Evolutionary conservation across 1,140 invertebrate genomes (phyloP).

Genomic region (Amyelois transitella): DNA sequence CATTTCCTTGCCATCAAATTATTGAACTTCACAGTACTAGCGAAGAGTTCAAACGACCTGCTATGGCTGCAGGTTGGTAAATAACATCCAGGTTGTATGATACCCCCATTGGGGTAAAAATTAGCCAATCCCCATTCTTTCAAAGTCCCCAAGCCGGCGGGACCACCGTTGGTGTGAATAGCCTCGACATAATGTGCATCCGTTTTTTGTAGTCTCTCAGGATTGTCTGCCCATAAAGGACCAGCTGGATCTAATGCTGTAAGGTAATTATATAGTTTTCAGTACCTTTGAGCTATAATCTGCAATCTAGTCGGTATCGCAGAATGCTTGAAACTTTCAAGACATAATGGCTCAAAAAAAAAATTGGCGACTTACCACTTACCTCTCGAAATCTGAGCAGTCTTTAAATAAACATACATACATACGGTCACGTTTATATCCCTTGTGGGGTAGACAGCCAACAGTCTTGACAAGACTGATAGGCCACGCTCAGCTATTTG

Average conservation of each 20-base stretch:
- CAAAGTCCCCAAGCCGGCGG: constrained; percentile 68
- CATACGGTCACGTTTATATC: no score
- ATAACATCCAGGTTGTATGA: constrained; percentile 58
- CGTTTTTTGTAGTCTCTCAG: constrained; percentile 65
- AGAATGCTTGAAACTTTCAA: no score
- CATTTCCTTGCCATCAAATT: neutral
- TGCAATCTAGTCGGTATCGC: no score
- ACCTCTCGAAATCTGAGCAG: no score
- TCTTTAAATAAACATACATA: no score
- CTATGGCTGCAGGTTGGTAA: constrained; percentile 76
- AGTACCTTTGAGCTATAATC: no score
- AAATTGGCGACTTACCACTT: no score
- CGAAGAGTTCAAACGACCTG: constrained; percentile 77
- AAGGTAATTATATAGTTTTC: constrained; percentile 43
- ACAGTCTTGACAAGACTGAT: no score
- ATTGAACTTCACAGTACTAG: constrained; percentile 13
- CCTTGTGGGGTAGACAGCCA: no score
- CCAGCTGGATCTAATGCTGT: constrained; percentile 83
- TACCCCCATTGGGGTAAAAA: constrained; percentile 87
- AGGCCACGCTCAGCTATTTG: no score
- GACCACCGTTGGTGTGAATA: constrained; percentile 83
- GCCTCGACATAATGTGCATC: constrained; percentile 80
- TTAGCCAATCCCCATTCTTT: constrained; percentile 76
- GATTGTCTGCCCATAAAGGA: constrained; percentile 74
- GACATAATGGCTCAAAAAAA: no score